Percentiles rank a stretch among this genome's conserved stretches.
Evolutionary conservation across 2,888 invertebrate species (phyloP).

Genomic region (Tubulanus polymorphus): DNA sequence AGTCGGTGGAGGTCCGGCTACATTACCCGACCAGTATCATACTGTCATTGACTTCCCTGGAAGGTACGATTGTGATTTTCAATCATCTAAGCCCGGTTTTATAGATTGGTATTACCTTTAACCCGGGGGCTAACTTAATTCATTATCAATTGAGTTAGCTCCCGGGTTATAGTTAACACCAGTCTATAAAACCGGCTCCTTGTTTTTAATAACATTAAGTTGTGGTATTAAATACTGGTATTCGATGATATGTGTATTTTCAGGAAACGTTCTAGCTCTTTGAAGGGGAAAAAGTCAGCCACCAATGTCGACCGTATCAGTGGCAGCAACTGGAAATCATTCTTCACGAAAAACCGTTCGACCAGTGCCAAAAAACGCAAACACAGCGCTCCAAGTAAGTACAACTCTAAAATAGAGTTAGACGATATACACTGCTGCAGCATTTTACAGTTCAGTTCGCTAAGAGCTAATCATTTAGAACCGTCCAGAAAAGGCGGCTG

Average conservation of each 20-base stretch:
- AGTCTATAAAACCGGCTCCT: neutral
- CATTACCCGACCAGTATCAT: conserved; percentile 78
- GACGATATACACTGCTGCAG: too few relatives aligned
- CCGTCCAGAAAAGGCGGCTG: too few relatives aligned
- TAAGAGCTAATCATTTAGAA: too few relatives aligned
- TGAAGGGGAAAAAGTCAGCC: neutral
- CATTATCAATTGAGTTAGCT: neutral
- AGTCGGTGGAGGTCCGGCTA: conserved; percentile 66
- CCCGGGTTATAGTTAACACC: too few relatives aligned
- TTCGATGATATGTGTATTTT: neutral
- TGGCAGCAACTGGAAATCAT: neutral
- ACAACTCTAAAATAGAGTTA: too few relatives aligned
- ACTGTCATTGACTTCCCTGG: conserved; percentile 84
- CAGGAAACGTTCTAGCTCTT: neutral
- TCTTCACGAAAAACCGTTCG: neutral
- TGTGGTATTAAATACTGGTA: neutral
- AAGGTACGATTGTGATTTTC: too few relatives aligned
- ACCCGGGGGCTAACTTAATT: too few relatives aligned
- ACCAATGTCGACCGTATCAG: too few relatives aligned
- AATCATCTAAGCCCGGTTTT: too few relatives aligned
- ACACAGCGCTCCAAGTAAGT: neutral
- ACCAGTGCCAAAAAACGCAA: neutral
- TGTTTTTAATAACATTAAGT: neutral
- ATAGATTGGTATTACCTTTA: too few relatives aligned
- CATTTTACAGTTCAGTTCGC: too few relatives aligned